These are phyloP conservation scores for Accipiter cooperii DNA, from an alignment of 2,113 vertebrate species.

Conservation along the genomic window DNA sequence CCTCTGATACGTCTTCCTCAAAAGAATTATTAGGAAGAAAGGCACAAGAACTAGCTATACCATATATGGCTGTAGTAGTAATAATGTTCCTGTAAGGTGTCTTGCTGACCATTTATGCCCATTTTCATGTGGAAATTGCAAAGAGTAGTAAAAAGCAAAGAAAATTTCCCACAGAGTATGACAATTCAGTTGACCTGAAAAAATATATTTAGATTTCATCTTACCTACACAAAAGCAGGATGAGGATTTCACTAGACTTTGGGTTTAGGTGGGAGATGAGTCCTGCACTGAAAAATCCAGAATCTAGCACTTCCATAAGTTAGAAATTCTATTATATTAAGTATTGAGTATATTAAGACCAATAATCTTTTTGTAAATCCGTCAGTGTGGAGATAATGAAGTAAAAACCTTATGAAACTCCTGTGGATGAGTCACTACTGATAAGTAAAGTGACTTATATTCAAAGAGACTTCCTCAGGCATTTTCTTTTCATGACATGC, in stretches of 20 bases:
- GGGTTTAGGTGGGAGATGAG: not conserved
- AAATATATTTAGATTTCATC: not conserved
- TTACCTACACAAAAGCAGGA: not conserved
- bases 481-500: slow-evolving; percentile 1
- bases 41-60: not conserved
- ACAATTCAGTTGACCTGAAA: not conserved
- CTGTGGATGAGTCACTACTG: not conserved
- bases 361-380: not conserved
- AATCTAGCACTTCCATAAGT: not conserved
- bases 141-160: not conserved
- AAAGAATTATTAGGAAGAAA: not conserved
- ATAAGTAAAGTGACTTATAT: not conserved
- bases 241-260: not conserved
- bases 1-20: not conserved
- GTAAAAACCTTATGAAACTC: not conserved
- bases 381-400: not conserved
- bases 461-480: not conserved
- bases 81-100: not conserved
- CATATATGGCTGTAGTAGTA: not conserved
- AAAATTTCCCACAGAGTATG: not conserved
- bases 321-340: not conserved
- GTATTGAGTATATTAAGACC: not conserved
- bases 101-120: not conserved
- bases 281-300: not conserved
- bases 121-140: not conserved